Base-by-base conservation (phyloP, 2,888 invertebrate species). In the Orchesella flavescens region DNA sequence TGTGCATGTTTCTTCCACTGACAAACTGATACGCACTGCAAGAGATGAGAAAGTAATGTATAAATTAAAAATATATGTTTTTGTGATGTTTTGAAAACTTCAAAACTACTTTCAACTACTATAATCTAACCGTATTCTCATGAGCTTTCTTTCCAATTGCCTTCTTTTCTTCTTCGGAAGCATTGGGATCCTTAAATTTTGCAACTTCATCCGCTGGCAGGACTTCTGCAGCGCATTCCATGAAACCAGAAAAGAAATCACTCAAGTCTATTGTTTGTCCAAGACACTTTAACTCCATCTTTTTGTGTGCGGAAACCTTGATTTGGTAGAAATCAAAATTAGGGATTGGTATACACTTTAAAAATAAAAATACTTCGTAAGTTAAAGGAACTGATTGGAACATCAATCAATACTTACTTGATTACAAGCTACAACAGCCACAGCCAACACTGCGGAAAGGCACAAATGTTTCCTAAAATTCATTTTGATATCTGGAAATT, bases 1-100 rank as follows among this genome's bases (percentile, higher is more conserved):
- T 82, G 74, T 5, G 23, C 5, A 15, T 82, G 55, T 53, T 74
- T 73, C 24, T 74, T 81, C 81, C 81, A 81, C 46, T 69, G 68
- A n/a, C 81, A 81, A 23, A 75, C 49, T 7, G 13, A 81, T 53
- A n/a, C n/a, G 75, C 81, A 81, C 81, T 81, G 17, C 3, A 65
- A 72, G 53, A 12, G 15, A 34, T n/a, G n/a, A n/a, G n/a, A n/a
- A n/a, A n/a, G n/a, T n/a, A 55, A 55, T 68, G 24, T 46, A 46
- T 15, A 65, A 19, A 49, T 21, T 21, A 57, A 57, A 57, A 57
- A n/a, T 5, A 57, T 12, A 57, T 12, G 5, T 57, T 12, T 57
- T 15, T n/a, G n/a, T n/a, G n/a, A 57, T 17, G 17, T 43, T 65
- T 19, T 34, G 34, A 61, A 34, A 34, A 43, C 65, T 34, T 65